phyloP scores from a whole-genome alignment of 2,113 vertebrate genomes.

The Siniperca knerii region DNA sequence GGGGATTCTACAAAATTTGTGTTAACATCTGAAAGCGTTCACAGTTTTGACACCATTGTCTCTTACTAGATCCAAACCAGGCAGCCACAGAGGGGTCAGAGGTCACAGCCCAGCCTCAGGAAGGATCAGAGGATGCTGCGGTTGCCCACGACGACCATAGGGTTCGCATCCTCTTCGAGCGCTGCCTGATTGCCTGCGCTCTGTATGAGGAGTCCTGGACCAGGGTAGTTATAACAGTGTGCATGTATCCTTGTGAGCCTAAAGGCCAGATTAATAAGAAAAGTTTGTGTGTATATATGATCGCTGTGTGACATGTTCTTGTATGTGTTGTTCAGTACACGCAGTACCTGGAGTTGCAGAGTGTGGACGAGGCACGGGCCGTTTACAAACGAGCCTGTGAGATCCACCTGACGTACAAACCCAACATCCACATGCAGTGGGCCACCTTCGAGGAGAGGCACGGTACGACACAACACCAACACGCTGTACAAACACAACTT shows the following conservation, averaged over 20 bases:
- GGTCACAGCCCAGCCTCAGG: constrained; percentile 38
- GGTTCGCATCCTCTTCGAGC: constrained; percentile 87
- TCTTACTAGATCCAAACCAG: constrained; percentile 53
- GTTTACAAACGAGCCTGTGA: constrained; percentile 88
- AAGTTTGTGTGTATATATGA: background rate
- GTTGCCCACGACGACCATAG: constrained; percentile 74
- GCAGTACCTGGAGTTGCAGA: constrained; percentile 85
- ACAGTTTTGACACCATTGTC: background rate
- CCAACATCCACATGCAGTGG: constrained; percentile 89
- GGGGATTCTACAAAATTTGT: background rate
- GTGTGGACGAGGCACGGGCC: constrained; percentile 80
- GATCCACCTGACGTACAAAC: constrained; percentile 85
- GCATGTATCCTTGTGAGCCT: too few relatives aligned
- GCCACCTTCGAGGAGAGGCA: constrained; percentile 90
- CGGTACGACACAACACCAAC: constrained; percentile 72
- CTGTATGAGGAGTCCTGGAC: constrained; percentile 91
- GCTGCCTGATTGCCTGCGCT: constrained; percentile 89
- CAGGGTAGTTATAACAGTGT: constrained; percentile 78
- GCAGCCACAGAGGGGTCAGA: constrained; percentile 53
- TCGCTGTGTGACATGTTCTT: constrained; percentile 7
- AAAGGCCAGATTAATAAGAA: too few relatives aligned
- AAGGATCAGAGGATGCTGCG: constrained; percentile 27
- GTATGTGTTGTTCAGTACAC: constrained; percentile 81
- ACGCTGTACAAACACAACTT: background rate
- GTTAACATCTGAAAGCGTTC: background rate